A percentile compares a stretch with the other conserved stretches of the same genome.
These are phyloP conservation scores for Choloepus hoffmanni DNA, from an alignment of 2,113 vertebrate species.

Conservation along the genomic window DNA sequence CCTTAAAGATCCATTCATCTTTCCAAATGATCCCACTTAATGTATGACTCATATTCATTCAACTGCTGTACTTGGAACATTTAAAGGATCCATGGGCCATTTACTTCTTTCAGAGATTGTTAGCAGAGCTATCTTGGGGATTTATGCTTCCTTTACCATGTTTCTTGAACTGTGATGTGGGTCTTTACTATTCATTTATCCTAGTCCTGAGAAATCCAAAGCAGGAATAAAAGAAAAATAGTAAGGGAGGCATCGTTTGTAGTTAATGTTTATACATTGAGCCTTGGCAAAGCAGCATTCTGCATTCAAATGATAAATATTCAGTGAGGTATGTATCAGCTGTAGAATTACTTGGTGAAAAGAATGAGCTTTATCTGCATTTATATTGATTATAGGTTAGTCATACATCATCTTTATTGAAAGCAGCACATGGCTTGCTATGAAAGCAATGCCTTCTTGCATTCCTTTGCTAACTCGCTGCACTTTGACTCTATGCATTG, in stretches of 20 bases:
- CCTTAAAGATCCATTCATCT: slow-evolving; percentile 66
- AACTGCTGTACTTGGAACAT: slow-evolving; percentile 76
- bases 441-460: slow-evolving; percentile 35
- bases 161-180: slow-evolving; percentile 72
- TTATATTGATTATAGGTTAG: slow-evolving; percentile 68
- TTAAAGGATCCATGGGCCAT: slow-evolving; percentile 79
- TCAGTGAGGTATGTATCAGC: slow-evolving; percentile 46
- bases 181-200: slow-evolving; percentile 81
- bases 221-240: slow-evolving; percentile 62
- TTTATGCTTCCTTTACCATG: slow-evolving; percentile 81
- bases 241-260: slow-evolving; percentile 31
- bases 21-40: slow-evolving; percentile 74
- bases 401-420: slow-evolving; percentile 77
- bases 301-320: slow-evolving; percentile 67
- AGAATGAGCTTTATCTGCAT: slow-evolving; percentile 63
- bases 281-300: slow-evolving; percentile 54
- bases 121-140: slow-evolving; percentile 75
- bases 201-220: slow-evolving; percentile 61
- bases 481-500: slow-evolving; percentile 12
- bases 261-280: slow-evolving; percentile 65
- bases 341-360: slow-evolving; percentile 61
- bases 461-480: slow-evolving; percentile 27
- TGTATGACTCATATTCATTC: slow-evolving; percentile 73
- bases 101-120: slow-evolving; percentile 81
- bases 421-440: slow-evolving; percentile 45